Base-by-base conservation (phyloP, 2,797 vertebrate species). In the Lacerta agilis region DNA sequence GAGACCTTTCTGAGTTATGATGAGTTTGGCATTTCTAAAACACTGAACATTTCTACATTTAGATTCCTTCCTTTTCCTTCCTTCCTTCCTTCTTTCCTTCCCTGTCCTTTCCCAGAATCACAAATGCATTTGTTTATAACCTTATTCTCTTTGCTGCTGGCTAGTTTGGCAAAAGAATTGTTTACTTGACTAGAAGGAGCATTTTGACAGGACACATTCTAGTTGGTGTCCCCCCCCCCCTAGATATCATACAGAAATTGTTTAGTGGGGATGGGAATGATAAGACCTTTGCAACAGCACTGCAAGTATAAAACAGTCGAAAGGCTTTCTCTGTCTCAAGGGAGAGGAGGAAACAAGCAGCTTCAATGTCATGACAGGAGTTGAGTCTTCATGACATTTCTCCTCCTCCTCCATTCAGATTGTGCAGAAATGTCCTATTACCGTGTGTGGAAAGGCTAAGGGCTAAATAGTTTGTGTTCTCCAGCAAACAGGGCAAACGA, bases 91-190 rank as follows among this genome's bases (percentile, higher is more conserved):
- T 4, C 69, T 5, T 33, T 23, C n/a, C 3, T 55, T 66, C 25
- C 36, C 15, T 29, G 38, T 45, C 23, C 20, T 69, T 78, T 45
- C 29, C 75, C 61, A 27, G 61, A 29, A 78, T 49, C 85, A 86
- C 69, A 49, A 69, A 86, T 86, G 25, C 23, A 36, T 29, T 86
- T 69, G 11, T 69, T 55, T 79, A 79, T 23, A 69, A 36, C n/a
- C n/a, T 78, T 69, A 4, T 36, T 69, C 76, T 49, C 23, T 69
- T 79, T 49, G 61, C 43, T 86, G 18, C 41, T 79, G 85, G 73
- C 41, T 38, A 86, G 41, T 69, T 86, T 79, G 85, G 61, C 64
- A n/a, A 86, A 86, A 78, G 6, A 49, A 69, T 69, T 86, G 41
- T 69, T 86, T 49, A 69, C 43, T 82, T 82, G 64, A 23, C 41